These are phyloP conservation scores for Drosophila rhopaloa DNA, from an alignment of 1,140 invertebrate species.

Conservation along the genomic window DNA sequence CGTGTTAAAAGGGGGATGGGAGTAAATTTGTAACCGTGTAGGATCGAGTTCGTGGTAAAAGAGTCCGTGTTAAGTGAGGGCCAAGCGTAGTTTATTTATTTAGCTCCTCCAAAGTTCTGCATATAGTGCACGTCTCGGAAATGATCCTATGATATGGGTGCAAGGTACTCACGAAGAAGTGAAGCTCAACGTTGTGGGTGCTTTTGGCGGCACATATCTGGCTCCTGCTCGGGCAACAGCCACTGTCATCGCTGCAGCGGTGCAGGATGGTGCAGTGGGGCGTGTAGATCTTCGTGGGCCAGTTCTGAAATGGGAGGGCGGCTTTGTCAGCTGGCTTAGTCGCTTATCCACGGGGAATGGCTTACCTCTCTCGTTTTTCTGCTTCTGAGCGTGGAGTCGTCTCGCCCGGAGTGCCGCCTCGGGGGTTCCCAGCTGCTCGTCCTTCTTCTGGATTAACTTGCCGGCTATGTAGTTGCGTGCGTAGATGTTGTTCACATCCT, in stretches of 20 bases:
- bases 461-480: slow-evolving; percentile 66
- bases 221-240: slow-evolving; percentile 88
- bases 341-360: neutral
- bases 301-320: slow-evolving; percentile 63
- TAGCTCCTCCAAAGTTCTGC: too few species aligned
- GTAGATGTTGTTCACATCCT: slow-evolving; percentile 69
- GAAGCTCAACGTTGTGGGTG: slow-evolving; percentile 87
- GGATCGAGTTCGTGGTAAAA: too few species aligned
- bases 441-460: slow-evolving; percentile 53
- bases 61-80: too few species aligned
- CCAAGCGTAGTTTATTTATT: too few species aligned
- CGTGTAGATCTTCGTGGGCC: slow-evolving; percentile 88
- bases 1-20: too few species aligned
- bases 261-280: slow-evolving; percentile 91
- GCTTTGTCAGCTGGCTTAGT: neutral
- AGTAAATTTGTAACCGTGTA: too few species aligned
- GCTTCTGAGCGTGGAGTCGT: slow-evolving; percentile 43
- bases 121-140: too few species aligned
- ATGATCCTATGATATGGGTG: too few species aligned
- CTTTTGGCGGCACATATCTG: slow-evolving; percentile 89
- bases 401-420: slow-evolving; percentile 55
- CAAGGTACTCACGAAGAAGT: slow-evolving; percentile 89
- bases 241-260: slow-evolving; percentile 91
- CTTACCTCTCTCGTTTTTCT: slow-evolving; percentile 42
- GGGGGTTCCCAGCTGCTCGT: slow-evolving; percentile 62